These are phyloP conservation scores for Psittacula echo DNA, from an alignment of 2,797 vertebrate species.

Conservation along the genomic window DNA sequence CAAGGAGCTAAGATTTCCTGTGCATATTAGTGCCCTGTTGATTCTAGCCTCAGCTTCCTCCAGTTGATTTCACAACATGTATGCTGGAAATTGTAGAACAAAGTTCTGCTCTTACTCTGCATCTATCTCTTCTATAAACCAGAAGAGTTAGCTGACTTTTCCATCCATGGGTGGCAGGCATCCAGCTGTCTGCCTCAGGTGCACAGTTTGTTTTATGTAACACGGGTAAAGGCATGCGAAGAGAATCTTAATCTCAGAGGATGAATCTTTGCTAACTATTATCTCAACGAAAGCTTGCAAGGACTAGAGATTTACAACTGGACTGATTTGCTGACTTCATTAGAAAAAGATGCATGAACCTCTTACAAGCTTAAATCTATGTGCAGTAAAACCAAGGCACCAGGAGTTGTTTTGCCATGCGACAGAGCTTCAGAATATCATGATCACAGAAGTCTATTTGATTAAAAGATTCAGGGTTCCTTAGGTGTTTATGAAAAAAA, in stretches of 20 bases:
- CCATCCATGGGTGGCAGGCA: neutral
- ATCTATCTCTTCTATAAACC: neutral
- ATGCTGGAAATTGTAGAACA: neutral
- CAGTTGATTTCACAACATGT: accelerated
- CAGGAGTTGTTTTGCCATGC: neutral
- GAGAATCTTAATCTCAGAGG: neutral
- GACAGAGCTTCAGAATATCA: neutral
- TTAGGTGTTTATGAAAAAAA: neutral
- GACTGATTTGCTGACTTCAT: neutral
- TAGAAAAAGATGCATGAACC: neutral
- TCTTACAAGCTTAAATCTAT: neutral
- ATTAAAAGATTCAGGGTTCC: neutral
- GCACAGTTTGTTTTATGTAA: neutral
- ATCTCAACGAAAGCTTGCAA: neutral
- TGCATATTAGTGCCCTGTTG: accelerated
- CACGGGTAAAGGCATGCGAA: neutral
- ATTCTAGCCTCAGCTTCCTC: neutral
- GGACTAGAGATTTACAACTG: neutral
- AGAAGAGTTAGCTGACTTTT: neutral
- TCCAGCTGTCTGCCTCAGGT: neutral
- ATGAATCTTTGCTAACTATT: neutral
- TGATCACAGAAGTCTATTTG: neutral
- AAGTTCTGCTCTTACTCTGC: neutral
- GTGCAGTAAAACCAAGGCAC: neutral
- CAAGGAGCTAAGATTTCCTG: accelerated